A percentile compares a stretch with the other conserved stretches of the same genome.
These are phyloP conservation scores for Hyperoodon ampullatus DNA, from an alignment of 2,113 vertebrate genomes.

Conservation along the genomic window DNA sequence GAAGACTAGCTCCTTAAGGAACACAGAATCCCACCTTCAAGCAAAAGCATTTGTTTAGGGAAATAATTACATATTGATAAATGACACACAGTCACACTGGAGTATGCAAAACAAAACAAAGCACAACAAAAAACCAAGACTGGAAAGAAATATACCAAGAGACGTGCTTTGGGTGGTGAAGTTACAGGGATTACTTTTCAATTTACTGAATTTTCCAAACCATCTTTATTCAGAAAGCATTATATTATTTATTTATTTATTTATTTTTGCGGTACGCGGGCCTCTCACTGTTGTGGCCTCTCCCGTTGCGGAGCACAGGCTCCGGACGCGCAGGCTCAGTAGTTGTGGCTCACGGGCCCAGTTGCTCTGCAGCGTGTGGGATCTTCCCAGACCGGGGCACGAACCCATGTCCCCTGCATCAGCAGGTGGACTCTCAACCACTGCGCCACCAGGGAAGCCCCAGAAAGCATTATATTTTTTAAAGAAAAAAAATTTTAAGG, in stretches of 20 bases:
- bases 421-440: too few species aligned
- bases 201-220: conserved; percentile 16
- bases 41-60: background rate
- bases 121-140: background rate
- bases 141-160: background rate
- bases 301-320: too few species aligned
- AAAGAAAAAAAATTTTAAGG: background rate
- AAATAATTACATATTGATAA: background rate
- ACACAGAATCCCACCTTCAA: conserved; percentile 16
- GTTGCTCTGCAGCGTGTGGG: accelerated
- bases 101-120: background rate
- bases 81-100: background rate
- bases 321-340: too few species aligned
- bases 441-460: too few species aligned
- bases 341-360: too few species aligned
- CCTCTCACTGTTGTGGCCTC: too few species aligned
- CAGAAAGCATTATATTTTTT: background rate
- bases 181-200: background rate
- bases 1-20: conserved; percentile 21
- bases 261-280: too few species aligned
- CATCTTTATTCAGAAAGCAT: conserved; percentile 21
- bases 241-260: background rate
- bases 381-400: too few species aligned
- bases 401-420: too few species aligned
- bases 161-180: background rate